A percentile compares a stretch with the other conserved stretches of the same genome.
Evolutionary conservation across 2,797 vertebrate genomes (phyloP).

Genomic region (Danio albolineatus): DNA sequence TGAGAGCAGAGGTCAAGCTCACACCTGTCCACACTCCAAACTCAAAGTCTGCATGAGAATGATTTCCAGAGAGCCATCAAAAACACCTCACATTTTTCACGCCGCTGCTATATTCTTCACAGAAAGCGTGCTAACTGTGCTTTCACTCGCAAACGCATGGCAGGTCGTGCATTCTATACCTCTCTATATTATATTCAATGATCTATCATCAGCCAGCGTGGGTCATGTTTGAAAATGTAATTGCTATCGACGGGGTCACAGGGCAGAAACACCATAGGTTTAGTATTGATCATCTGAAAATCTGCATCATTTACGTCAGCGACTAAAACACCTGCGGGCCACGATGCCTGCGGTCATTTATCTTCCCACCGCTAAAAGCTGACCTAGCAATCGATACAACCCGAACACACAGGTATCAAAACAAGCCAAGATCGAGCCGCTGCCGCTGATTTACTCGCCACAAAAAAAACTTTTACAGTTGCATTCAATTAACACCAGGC

Average conservation of each 20-base stretch:
- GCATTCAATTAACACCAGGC: slow-evolving; percentile 29
- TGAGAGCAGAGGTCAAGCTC: slow-evolving; percentile 38
- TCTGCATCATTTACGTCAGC: slow-evolving; percentile 61
- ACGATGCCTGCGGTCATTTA: slow-evolving; percentile 50
- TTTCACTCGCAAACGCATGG: neutral
- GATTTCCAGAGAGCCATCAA: slow-evolving; percentile 34
- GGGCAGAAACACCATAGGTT: slow-evolving; percentile 52
- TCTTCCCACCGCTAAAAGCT: slow-evolving; percentile 59
- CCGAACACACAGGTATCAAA: slow-evolving; percentile 38
- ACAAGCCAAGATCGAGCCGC: slow-evolving; percentile 31
- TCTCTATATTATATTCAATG: neutral
- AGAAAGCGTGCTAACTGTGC: neutral
- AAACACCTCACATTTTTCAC: slow-evolving; percentile 17
- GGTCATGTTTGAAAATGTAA: slow-evolving; percentile 49
- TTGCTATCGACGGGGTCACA: slow-evolving; percentile 54
- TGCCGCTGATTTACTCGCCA: slow-evolving; percentile 40
- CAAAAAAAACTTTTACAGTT: slow-evolving; percentile 33
- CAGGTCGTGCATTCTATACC: neutral
- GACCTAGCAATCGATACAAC: slow-evolving; percentile 56
- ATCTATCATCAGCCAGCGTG: slow-evolving; percentile 30
- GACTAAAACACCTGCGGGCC: slow-evolving; percentile 51
- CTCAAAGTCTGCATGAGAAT: slow-evolving; percentile 30
- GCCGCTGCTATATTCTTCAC: neutral
- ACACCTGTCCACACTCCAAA: slow-evolving; percentile 36
- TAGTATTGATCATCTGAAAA: slow-evolving; percentile 56